Conservation (phyloP, 2,797 vertebrate genomes). For the Microctenopoma stevenorrisi region DNA sequence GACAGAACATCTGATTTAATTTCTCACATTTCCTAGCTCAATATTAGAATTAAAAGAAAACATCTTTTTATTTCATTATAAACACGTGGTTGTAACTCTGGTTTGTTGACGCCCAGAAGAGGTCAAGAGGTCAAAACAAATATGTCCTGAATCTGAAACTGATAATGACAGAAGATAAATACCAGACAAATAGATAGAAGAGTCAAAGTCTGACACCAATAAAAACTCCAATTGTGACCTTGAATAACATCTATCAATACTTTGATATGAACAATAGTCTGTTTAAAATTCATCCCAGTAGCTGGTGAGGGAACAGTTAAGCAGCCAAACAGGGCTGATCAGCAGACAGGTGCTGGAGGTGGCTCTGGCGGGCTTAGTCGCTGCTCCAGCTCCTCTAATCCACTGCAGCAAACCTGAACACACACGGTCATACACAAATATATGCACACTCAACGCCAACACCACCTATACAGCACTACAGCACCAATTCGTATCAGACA, state of each 20-base stretch:
- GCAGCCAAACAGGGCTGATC: constrained; percentile 20
- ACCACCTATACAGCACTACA: constrained; percentile 16
- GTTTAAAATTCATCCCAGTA: constrained; percentile 26
- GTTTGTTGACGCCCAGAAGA: background rate
- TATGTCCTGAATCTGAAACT: background rate
- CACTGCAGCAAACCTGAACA: constrained; percentile 59
- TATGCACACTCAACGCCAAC: constrained; percentile 20
- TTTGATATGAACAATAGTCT: background rate
- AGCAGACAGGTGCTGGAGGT: constrained; percentile 45
- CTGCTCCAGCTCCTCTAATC: constrained; percentile 64
- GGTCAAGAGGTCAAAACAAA: constrained; percentile 1
- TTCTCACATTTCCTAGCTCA: too few relatives aligned
- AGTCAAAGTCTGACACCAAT: background rate
- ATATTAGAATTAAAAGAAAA: background rate
- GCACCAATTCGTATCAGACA: constrained; percentile 44
- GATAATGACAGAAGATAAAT: constrained; percentile 1
- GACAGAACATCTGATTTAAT: background rate
- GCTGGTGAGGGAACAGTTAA: constrained; percentile 14
- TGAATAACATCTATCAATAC: background rate
- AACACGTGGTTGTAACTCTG: background rate
- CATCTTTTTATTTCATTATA: background rate
- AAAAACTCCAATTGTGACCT: constrained; percentile 11
- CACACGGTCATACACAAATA: constrained; percentile 11
- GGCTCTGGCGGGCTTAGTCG: constrained; percentile 56
- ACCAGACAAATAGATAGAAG: constrained; percentile 1